Conservation (phyloP, 2,113 vertebrate species). For the Sinocyclocheilus grahami region DNA sequence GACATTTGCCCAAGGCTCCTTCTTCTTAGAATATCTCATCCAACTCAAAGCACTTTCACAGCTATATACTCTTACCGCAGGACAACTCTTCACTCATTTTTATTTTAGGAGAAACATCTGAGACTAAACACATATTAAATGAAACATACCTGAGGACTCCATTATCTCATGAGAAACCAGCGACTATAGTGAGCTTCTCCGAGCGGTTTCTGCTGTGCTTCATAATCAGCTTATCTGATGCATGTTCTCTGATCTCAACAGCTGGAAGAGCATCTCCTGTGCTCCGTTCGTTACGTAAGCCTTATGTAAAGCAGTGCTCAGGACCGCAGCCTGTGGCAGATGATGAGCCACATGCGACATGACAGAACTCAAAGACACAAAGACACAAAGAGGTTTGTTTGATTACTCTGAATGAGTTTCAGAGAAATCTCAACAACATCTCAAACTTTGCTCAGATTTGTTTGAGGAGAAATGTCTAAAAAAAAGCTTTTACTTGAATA, state of each 20-base stretch:
- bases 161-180: background rate
- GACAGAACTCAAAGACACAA: background rate
- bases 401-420: no score
- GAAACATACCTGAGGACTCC: background rate
- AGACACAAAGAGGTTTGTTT: no score
- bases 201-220: background rate
- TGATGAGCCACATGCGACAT: background rate
- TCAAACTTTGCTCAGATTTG: no score
- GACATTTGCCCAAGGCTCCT: background rate
- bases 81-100: no score
- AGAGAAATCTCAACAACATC: no score
- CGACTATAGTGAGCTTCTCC: background rate
- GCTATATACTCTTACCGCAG: background rate
- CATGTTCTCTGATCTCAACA: background rate
- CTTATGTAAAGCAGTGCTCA: conserved; percentile 34
- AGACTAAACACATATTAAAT: background rate
- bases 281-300: background rate
- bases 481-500: no score
- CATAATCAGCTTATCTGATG: background rate
- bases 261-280: background rate
- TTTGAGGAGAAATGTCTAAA: no score
- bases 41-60: background rate
- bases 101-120: background rate
- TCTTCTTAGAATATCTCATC: background rate
- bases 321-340: background rate